Evolutionary conservation across 2,888 invertebrate genomes (phyloP).

Genomic region (Geophilus truncorum): DNA sequence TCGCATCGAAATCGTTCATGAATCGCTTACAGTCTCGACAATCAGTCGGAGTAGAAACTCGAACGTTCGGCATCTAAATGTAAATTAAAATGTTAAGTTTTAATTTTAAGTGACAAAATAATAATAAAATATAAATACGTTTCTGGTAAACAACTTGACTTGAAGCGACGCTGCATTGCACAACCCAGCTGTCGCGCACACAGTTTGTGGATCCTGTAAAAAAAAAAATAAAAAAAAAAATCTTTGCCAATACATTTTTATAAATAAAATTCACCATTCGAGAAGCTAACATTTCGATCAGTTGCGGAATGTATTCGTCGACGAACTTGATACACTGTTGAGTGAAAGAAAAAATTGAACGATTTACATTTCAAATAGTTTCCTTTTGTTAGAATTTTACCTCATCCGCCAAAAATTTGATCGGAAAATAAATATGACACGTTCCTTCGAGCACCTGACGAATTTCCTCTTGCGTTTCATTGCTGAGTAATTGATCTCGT

Average conservation of each 20-base stretch:
- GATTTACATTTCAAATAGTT: neutral
- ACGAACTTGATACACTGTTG: conserved; percentile 69
- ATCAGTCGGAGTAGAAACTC: conserved; percentile 35
- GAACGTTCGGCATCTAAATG: neutral
- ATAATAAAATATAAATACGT: too few species aligned
- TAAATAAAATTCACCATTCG: conserved; percentile 58
- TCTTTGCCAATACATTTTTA: neutral
- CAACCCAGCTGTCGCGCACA: conserved; percentile 36
- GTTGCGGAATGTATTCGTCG: conserved; percentile 78
- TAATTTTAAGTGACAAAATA: too few species aligned
- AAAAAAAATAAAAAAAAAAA: neutral
- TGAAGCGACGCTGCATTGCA: conserved; percentile 35
- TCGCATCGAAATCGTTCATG: conserved; percentile 44
- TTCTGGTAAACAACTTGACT: neutral
- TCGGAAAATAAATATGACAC: conserved; percentile 37
- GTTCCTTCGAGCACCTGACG: conserved; percentile 62
- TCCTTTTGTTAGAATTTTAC: conserved; percentile 14
- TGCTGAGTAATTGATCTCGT: conserved; percentile 77
- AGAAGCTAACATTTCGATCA: conserved; percentile 79
- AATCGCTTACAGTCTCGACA: conserved; percentile 44
- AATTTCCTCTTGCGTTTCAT: conserved; percentile 79
- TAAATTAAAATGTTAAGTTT: too few species aligned
- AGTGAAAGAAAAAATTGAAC: conserved; percentile 32
- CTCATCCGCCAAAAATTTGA: conserved; percentile 37
- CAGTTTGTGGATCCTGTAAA: conserved; percentile 37